phyloP scores from a whole-genome alignment of 2,797 vertebrate genomes.

The Pantherophis vulpinus region DNA sequence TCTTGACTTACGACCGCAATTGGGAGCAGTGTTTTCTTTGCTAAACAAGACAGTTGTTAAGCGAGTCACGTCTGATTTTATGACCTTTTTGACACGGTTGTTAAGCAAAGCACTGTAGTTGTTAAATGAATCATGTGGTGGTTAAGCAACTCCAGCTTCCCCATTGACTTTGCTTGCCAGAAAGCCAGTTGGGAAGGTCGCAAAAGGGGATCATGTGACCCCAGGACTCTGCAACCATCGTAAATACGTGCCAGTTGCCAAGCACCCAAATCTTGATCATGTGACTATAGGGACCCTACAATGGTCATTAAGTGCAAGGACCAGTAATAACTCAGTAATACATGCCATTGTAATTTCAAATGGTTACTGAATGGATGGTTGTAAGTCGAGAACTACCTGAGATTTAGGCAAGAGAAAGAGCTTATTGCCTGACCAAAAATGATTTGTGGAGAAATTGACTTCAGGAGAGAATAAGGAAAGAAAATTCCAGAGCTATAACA shows the following conservation, averaged over 20 bases:
- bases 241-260: neutral
- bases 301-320: neutral
- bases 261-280: neutral
- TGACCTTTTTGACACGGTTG: neutral
- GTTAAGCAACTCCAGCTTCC: neutral
- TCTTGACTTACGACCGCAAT: neutral
- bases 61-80: neutral
- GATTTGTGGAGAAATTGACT: neutral
- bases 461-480: neutral
- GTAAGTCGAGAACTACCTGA: neutral
- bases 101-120: neutral
- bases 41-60: neutral
- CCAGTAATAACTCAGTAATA: neutral
- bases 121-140: neutral
- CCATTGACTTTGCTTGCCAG: neutral
- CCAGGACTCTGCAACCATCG: too few relatives aligned
- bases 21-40: neutral
- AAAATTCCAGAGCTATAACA: neutral
- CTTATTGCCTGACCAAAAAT: neutral
- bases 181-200: neutral
- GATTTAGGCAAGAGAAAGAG: neutral
- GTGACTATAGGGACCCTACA: neutral
- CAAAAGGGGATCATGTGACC: neutral
- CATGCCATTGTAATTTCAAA: neutral
- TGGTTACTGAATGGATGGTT: neutral